Evolutionary conservation across 1,140 invertebrate species (phyloP), one percentile per base, ranked within the genome.

Genomic region (Drosophila rufa): DNA sequence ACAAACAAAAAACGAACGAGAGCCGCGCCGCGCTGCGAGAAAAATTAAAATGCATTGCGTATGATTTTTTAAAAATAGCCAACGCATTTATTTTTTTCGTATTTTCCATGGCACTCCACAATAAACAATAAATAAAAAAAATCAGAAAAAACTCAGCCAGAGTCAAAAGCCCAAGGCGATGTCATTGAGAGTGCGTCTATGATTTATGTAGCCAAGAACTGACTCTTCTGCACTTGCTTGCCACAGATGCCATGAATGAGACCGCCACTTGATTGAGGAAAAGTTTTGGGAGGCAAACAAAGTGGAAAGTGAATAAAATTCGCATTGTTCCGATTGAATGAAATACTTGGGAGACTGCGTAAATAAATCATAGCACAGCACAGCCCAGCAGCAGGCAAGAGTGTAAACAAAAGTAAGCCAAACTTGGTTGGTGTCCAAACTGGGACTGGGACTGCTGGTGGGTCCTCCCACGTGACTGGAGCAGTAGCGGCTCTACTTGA

Each of bases 31-130:
- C 6, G 9, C 25, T 45, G 17, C n/a, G 14, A 38, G 33, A 62
- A 73, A 78, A 83, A 66, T 59, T 50, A 78, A 84, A 87, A 74
- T 89, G 83, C 83, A 89, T 67, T 87, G 83, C 83, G 80, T 87
- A 89, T 67, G 73, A 80, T 66, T 81, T 86, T 86, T 73, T 53
- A 85, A 87, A 89, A 87, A 65, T 75, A 75, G 84, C 83, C 82
- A 87, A 84, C 83, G 84, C 65, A 75, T 65, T 78, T 69, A 70
- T 69, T 84, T 87, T 87, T 84, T 89, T 62, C 42, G 50, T 74
- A 60, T 66, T 75, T 80, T 77, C 22, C 51, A n/a, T 25, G 59
- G 67, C 56, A 64, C 65, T 68, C 40, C 12, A 53, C 55, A 61
- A 69, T 62, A 64, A 73, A 70, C 46, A 58, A 66, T 56, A 53